A percentile compares a stretch with the other conserved stretches of the same genome.
Conservation (phyloP, 37 sponge, comb jelly and placozoan genomes). For the Haliclona indistincta region DNA sequence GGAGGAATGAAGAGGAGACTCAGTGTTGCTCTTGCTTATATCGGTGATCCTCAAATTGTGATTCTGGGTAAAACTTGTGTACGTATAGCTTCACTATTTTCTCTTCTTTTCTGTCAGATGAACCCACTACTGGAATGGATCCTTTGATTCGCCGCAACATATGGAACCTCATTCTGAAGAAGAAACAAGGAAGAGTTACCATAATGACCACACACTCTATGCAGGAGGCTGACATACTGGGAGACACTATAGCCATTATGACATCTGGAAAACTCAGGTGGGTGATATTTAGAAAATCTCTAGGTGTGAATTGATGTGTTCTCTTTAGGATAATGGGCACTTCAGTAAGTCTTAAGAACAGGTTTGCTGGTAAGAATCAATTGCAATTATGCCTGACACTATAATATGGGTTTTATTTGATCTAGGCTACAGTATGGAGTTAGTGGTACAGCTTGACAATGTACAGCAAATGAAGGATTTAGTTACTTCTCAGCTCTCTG, state of each 20-base stretch:
- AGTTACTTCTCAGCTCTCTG: constrained; percentile 42
- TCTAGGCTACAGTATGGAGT: constrained; percentile 81
- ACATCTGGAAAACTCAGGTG: constrained; percentile 71
- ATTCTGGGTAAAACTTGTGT: constrained; percentile 52
- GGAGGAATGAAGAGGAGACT: constrained; percentile 86
- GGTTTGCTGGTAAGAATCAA: constrained; percentile 80
- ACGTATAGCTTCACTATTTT: too few relatives aligned
- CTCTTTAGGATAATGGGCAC: constrained; percentile 76
- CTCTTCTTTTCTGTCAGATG: too few relatives aligned
- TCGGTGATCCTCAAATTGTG: constrained; percentile 70
- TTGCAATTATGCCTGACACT: too few relatives aligned
- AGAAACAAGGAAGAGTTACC: constrained; percentile 64
- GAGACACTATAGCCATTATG: constrained; percentile 83
- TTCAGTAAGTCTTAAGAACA: constrained; percentile 79
- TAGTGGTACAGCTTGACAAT: constrained; percentile 43
- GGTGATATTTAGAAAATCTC: too few relatives aligned
- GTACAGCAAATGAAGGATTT: constrained; percentile 32
- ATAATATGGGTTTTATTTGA: too few relatives aligned
- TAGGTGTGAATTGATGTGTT: too few relatives aligned
- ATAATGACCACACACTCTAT: constrained; percentile 91
- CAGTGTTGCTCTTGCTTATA: constrained; percentile 82
- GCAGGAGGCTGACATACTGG: constrained; percentile 88
- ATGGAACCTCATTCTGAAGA: constrained; percentile 80
- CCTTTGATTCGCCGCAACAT: constrained; percentile 77
- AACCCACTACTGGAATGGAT: constrained; percentile 83